These are phyloP conservation scores for Scaptomyza parva DNA, from an alignment of 2,888 invertebrate species.

Conservation along the genomic window DNA sequence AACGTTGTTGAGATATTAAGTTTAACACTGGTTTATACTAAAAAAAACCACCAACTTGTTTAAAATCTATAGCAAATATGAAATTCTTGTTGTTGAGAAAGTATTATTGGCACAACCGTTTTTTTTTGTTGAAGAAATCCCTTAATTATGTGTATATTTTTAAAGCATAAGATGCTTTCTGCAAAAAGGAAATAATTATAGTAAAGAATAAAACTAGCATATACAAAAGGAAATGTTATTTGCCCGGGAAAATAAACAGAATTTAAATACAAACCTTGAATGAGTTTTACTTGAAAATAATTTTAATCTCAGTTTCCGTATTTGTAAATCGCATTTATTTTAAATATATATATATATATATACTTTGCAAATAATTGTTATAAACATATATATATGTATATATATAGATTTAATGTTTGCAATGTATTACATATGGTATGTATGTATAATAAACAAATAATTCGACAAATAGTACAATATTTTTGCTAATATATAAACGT, in stretches of 20 bases:
- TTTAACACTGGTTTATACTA: conserved; percentile 25
- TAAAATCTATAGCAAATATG: neutral
- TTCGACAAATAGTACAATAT: conserved; percentile 67
- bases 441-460: conserved; percentile 65
- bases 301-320: conserved; percentile 20
- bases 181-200: neutral
- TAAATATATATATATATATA: conserved; percentile 61
- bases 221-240: conserved; percentile 60
- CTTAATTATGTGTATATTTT: neutral
- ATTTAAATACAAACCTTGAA: conserved; percentile 22
- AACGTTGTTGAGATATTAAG: conserved; percentile 13
- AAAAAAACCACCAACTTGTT: neutral
- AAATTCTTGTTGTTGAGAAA: neutral
- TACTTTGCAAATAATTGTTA: conserved; percentile 69
- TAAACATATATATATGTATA: conserved; percentile 38
- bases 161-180: neutral
- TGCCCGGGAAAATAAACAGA: conserved; percentile 55
- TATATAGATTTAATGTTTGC: conserved; percentile 25
- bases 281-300: neutral
- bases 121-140: conserved; percentile 10
- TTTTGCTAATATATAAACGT: conserved; percentile 62
- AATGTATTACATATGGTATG: conserved; percentile 41
- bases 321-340: conserved; percentile 76
- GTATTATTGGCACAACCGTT: conserved; percentile 10
- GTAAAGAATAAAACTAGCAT: conserved; percentile 15